phyloP scores from a whole-genome alignment of 2,113 vertebrate species.

The Colaptes auratus region DNA sequence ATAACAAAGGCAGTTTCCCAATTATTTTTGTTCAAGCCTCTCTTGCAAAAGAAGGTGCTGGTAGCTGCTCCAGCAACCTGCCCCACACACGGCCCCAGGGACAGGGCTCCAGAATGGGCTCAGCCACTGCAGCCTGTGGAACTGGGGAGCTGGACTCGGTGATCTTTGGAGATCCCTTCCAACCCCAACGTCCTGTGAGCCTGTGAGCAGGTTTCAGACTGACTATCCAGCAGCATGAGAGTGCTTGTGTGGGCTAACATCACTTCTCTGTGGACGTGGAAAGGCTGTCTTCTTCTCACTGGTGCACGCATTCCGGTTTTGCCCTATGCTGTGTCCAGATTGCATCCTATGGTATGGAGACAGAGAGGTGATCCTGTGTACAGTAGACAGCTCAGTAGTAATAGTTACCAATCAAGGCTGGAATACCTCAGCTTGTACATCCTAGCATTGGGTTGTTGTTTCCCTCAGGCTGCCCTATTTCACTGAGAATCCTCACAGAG shows the following conservation, averaged over 20 bases:
- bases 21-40: neutral
- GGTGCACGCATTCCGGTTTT: neutral
- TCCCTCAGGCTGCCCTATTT: neutral
- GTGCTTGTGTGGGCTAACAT: neutral
- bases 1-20: neutral
- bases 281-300: neutral
- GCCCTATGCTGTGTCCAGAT: neutral
- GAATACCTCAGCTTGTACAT: neutral
- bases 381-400: neutral
- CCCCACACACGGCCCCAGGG: neutral
- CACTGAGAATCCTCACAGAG: neutral
- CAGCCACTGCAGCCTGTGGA: fast-evolving
- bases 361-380: neutral
- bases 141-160: no score
- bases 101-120: neutral
- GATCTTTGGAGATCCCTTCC: no score
- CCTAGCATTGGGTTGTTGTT: neutral
- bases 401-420: neutral
- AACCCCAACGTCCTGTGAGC: no score
- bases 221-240: neutral
- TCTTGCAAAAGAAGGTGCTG: neutral
- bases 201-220: neutral
- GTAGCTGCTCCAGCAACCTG: neutral
- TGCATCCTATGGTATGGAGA: neutral
- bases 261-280: neutral